These are phyloP conservation scores for Hephaestus fuliginosus DNA, from an alignment of 2,797 vertebrate genomes.

Conservation along the genomic window DNA sequence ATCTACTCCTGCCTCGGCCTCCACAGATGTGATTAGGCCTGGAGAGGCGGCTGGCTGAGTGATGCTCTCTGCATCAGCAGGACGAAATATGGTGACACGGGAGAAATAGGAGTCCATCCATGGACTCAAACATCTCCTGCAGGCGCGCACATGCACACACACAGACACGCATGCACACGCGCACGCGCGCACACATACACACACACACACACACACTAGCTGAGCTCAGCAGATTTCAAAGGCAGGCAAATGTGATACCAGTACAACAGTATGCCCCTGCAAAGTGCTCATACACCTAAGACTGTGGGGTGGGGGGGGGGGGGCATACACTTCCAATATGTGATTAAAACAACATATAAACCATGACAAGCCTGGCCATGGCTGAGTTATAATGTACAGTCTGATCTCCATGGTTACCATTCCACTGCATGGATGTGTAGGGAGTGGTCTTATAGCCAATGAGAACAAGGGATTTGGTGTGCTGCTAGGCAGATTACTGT, in stretches of 20 bases:
- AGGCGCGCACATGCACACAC: neutral
- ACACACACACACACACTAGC: conserved; percentile 31
- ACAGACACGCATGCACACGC: neutral
- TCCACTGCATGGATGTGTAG: conserved; percentile 60
- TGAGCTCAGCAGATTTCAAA: conserved; percentile 57
- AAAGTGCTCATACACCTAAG: conserved; percentile 11
- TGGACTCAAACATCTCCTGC: conserved; percentile 10
- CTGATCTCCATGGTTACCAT: conserved; percentile 73
- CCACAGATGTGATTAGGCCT: conserved; percentile 51
- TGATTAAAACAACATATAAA: conserved; percentile 26
- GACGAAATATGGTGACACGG: conserved; percentile 45
- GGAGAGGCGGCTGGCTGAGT: conserved; percentile 44
- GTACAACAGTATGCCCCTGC: conserved; percentile 11
- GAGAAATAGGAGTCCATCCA: conserved; percentile 38
- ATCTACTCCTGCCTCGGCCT: conserved; percentile 11
- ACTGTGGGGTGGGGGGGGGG: neutral
- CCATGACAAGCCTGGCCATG: conserved; percentile 19
- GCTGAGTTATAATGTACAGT: conserved; percentile 46
- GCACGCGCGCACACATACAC: neutral
- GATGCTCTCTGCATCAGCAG: conserved; percentile 50
- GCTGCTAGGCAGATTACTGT: conserved; percentile 77
- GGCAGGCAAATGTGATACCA: conserved; percentile 31
- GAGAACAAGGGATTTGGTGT: conserved; percentile 52
- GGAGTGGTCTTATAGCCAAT: conserved; percentile 72
- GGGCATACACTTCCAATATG: neutral